Conservation (phyloP, 2,888 invertebrate species). For the Phasia obesa region DNA sequence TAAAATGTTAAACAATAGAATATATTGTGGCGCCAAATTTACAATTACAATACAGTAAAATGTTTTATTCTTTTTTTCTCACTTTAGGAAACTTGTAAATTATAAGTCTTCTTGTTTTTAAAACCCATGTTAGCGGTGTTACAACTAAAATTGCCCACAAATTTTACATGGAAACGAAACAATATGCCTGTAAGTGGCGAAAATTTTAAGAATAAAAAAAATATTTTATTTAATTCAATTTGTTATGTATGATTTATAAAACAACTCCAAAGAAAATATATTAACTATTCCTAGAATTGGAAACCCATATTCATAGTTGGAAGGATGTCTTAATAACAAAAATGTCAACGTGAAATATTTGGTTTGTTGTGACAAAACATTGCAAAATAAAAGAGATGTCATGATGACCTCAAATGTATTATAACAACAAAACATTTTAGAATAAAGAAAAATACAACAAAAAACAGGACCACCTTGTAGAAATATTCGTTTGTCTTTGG, state of each 20-base stretch:
- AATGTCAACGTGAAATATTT: slow-evolving; percentile 54
- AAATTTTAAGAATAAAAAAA: not conserved
- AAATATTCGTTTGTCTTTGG: not conserved
- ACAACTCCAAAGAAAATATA: not conserved
- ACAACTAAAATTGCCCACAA: slow-evolving; percentile 59
- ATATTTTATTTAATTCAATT: not conserved
- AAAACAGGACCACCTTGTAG: slow-evolving; percentile 71
- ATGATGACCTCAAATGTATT: slow-evolving; percentile 45
- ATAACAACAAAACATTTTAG: not conserved
- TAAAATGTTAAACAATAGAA: not conserved
- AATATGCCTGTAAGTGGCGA: slow-evolving; percentile 60
- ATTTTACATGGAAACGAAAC: slow-evolving; percentile 49
- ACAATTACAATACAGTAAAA: not conserved
- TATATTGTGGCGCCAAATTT: not conserved
- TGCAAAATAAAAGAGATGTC: slow-evolving; percentile 68
- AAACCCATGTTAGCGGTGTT: slow-evolving; percentile 6
- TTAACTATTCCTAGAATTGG: slow-evolving; percentile 52
- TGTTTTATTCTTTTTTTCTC: not conserved
- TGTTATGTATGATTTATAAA: not conserved
- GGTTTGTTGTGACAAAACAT: slow-evolving; percentile 54
- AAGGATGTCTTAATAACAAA: slow-evolving; percentile 29
- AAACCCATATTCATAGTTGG: too few relatives aligned
- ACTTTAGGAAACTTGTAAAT: not conserved
- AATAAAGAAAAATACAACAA: slow-evolving; percentile 23
- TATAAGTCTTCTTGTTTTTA: slow-evolving; percentile 20